Base-by-base conservation (phyloP, 1,140 invertebrate genomes). In the Notospermus geniculatus region DNA sequence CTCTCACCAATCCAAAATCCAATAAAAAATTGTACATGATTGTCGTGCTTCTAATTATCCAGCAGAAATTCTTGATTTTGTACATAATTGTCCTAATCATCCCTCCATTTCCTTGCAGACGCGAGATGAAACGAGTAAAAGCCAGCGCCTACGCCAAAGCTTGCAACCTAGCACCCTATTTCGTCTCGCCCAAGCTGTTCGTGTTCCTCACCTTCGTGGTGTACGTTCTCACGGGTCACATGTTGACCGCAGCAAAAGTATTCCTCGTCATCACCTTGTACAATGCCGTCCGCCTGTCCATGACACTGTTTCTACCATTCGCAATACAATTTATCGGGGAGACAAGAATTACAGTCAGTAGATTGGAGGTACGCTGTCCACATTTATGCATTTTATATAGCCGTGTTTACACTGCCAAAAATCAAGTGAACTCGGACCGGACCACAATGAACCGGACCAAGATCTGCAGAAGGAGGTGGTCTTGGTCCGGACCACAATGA, bases 361-460 rank as follows among this genome's bases (percentile, higher is more conserved):
- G 82, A 57, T 36, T 83, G 28, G 68, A 82, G 74, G 81, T 82
- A 70, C 61, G 32, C 5, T 36, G 4, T n/a, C n/a, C n/a, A n/a
- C n/a, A n/a, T n/a, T n/a, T n/a, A n/a, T n/a, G n/a, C n/a, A n/a
- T n/a, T n/a, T n/a, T n/a, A n/a, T n/a, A n/a, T n/a, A n/a, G n/a
- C n/a, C n/a, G n/a, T n/a, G n/a, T n/a, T n/a, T n/a, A n/a, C n/a
- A n/a, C n/a, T n/a, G n/a, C n/a, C n/a, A n/a, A n/a, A n/a, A n/a
- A n/a, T n/a, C n/a, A n/a, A n/a, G n/a, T n/a, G n/a, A n/a, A n/a
- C n/a, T n/a, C n/a, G n/a, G n/a, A n/a, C n/a, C n/a, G n/a, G n/a
- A n/a, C n/a, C n/a, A n/a, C n/a, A n/a, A n/a, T n/a, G n/a, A n/a
- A n/a, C n/a, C n/a, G n/a, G n/a, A n/a, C n/a, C n/a, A n/a, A n/a